A percentile compares a stretch with the other conserved stretches of the same genome.
Conservation (phyloP, 2,113 vertebrate genomes). For the Halichoerus grypus region DNA sequence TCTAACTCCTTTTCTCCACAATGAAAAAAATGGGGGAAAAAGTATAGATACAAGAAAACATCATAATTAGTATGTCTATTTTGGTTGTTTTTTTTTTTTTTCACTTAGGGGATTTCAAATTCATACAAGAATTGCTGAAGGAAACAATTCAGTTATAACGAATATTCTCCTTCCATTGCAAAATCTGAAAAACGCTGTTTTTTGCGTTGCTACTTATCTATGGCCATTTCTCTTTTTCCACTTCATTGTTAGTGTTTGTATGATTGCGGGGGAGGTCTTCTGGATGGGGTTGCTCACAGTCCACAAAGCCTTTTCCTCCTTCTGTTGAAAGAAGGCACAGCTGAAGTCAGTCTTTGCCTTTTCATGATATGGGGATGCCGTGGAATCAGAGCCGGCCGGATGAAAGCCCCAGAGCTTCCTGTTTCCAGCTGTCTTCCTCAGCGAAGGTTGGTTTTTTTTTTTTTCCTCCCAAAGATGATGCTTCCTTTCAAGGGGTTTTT, state of each 20-base stretch:
- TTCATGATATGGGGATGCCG: slow-evolving; percentile 78
- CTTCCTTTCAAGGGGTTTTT: slow-evolving; percentile 87
- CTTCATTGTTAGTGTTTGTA: background rate
- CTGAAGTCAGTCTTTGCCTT: slow-evolving; percentile 81
- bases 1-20: background rate
- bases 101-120: background rate
- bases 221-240: background rate
- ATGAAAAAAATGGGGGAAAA: too few species aligned
- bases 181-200: background rate
- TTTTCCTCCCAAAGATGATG: slow-evolving; percentile 79
- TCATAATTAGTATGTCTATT: background rate
- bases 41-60: background rate
- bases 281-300: background rate
- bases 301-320: slow-evolving; percentile 49
- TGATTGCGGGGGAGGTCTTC: background rate
- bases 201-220: background rate
- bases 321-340: slow-evolving; percentile 72
- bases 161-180: background rate
- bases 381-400: slow-evolving; percentile 86
- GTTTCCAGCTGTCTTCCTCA: slow-evolving; percentile 88
- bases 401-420: slow-evolving; percentile 88
- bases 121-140: slow-evolving; percentile 15
- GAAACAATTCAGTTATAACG: background rate
- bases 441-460: slow-evolving; percentile 64
- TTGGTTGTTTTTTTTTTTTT: background rate